Base-by-base conservation (phyloP, 2,113 vertebrate species). In the Riparia riparia region DNA sequence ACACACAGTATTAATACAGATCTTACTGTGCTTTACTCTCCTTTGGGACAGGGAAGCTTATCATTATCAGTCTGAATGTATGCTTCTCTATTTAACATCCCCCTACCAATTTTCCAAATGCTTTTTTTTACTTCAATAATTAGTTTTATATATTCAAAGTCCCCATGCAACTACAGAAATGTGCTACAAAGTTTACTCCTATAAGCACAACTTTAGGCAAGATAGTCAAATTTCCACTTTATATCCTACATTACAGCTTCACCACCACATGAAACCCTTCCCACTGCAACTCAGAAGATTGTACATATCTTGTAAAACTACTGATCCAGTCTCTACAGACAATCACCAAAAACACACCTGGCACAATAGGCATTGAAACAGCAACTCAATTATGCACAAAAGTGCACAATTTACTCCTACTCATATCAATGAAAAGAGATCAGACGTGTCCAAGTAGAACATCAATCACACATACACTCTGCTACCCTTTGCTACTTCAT, bases 251-350 rank as follows among this genome's bases (percentile, higher is more conserved):
- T 64, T 87, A 87, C 56, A 78, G 44, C 50, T 81, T 85, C 29
- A 47, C 47, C 77, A 86, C 47, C 77, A 87, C 65, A 82, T 42
- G 70, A 93, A 94, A 94, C 34, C 4, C 24, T 61, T 64, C 64
- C 29, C 32, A 53, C 19, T 25, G 17, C 19, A 74, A 56, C 42
- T 87, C 61, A 31, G 44, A 65, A 15, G 11, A 89, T 28, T 53
- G 45, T 17, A 68, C 4, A 12, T 17, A 47, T 9, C 34, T 44
- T 82, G 28, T 56, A 63, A 86, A 90, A 73, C 51, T 89, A 63
- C 25, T 14, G 34, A 79, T 29, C 16, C 28, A 51, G 8, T 69
- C 58, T 76, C 41, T 57, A 29, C 17, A 54, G 12, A 17, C n/a
- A 56, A 51, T 37, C 37, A 64, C 31, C 41, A 44, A 58, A 78